phyloP scores from a whole-genome alignment of 2,797 vertebrate genomes.

The Gymnothorax reevesii region DNA sequence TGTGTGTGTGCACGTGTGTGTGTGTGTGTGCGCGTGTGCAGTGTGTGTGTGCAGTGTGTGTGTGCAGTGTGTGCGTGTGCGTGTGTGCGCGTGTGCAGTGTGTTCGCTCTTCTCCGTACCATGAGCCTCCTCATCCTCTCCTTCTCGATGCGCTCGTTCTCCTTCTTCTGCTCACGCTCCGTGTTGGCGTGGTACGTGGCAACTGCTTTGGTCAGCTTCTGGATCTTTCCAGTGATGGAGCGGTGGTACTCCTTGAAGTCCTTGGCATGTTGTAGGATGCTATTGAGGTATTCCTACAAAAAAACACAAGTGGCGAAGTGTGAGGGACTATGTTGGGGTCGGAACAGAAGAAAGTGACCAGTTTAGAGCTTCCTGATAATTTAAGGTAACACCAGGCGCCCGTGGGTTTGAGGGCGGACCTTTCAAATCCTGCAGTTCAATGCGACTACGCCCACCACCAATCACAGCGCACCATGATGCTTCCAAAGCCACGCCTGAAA shows the following conservation, averaged over 20 bases:
- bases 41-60: background rate
- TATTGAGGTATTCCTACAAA: conserved; percentile 96
- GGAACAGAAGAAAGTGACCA: background rate
- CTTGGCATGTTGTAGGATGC: conserved; percentile 96
- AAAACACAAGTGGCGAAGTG: background rate
- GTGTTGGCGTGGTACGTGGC: conserved; percentile 97
- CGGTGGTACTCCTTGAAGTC: conserved; percentile 97
- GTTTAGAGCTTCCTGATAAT: background rate
- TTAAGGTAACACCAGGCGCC: too few relatives aligned
- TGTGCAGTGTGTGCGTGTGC: background rate
- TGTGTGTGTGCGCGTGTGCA: background rate
- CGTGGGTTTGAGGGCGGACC: too few relatives aligned
- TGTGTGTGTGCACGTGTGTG: background rate
- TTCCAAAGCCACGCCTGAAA: too few relatives aligned
- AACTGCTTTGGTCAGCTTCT: conserved; percentile 94
- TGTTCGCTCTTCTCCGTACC: conserved; percentile 65
- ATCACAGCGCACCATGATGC: too few relatives aligned
- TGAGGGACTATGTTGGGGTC: too few relatives aligned
- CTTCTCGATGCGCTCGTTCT: conserved; percentile 95
- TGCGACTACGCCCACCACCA: too few relatives aligned
- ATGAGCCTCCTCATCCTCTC: conserved; percentile 94
- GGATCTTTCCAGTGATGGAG: conserved; percentile 91
- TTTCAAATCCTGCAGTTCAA: too few relatives aligned
- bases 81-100: background rate
- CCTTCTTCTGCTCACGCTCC: conserved; percentile 96